Evolutionary conservation across 2,797 vertebrate genomes (phyloP).

Genomic region (Orientallactaga sibirica): DNA sequence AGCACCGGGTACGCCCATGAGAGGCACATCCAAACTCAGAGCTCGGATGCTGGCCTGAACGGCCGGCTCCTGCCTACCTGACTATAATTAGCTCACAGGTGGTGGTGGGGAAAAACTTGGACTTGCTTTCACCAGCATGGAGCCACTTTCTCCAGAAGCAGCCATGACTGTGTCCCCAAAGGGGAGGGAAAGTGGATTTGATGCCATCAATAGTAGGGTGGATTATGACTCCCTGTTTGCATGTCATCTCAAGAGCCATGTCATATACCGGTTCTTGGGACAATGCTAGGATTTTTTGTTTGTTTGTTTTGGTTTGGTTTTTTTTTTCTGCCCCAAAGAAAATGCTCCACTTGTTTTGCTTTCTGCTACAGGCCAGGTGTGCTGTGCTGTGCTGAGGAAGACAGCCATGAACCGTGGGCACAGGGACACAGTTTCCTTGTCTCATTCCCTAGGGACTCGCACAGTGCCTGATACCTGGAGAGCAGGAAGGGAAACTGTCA

Average conservation of each 20-base stretch:
- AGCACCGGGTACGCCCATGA: accelerated
- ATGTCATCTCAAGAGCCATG: neutral
- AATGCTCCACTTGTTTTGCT: neutral
- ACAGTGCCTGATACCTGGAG: accelerated
- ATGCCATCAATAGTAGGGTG: accelerated
- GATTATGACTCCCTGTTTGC: neutral
- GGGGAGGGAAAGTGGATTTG: neutral
- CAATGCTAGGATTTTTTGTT: neutral
- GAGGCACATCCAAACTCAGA: neutral
- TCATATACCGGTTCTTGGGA: accelerated
- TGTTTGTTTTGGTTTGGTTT: too few species aligned
- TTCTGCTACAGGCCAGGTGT: neutral
- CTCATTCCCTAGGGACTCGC: neutral
- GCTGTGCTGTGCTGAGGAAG: too few species aligned
- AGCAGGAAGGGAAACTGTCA: accelerated
- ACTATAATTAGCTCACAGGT: neutral
- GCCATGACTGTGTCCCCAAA: neutral
- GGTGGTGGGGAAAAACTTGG: neutral
- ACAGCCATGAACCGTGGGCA: neutral
- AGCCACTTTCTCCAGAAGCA: neutral
- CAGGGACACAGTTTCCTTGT: neutral
- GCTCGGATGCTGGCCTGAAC: accelerated
- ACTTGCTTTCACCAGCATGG: neutral
- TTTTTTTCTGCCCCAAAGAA: neutral
- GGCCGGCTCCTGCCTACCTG: neutral